phyloP scores from a whole-genome alignment of 2,888 invertebrate species.

The Euspilapteryx auroguttella region DNA sequence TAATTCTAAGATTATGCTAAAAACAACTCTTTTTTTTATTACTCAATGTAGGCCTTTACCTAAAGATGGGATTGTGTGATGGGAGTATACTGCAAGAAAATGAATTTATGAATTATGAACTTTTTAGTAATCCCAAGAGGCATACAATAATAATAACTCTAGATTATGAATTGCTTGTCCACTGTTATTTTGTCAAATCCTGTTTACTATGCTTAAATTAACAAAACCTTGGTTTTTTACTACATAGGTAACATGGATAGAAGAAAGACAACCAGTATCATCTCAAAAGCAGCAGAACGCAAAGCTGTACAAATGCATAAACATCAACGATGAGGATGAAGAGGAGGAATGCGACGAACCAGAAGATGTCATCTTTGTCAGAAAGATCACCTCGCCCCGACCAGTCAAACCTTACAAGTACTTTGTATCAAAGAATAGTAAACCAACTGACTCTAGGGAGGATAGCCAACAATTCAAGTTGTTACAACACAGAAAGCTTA shows the following conservation, averaged over 20 bases:
- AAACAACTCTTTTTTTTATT: too few species aligned
- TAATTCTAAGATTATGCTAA: too few species aligned
- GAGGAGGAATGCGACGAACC: conserved; percentile 18
- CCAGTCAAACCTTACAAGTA: conserved; percentile 26
- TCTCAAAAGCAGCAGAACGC: conserved; percentile 15
- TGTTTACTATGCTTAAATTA: too few species aligned
- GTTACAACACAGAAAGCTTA: conserved; percentile 16
- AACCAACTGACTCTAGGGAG: conserved; percentile 14
- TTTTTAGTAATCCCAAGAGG: too few species aligned
- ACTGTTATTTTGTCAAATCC: too few species aligned
- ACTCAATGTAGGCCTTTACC: too few species aligned
- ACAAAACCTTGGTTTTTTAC: too few species aligned
- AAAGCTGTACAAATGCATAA: conserved; percentile 24
- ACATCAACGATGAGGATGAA: conserved; percentile 25
- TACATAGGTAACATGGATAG: conserved; percentile 37
- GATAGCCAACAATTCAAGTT: conserved; percentile 25
- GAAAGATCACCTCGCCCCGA: conserved; percentile 26
- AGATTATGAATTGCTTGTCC: too few species aligned
- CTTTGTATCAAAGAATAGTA: conserved; percentile 17
- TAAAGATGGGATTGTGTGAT: too few species aligned
- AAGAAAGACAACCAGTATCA: conserved; percentile 21
- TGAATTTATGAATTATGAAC: too few species aligned
- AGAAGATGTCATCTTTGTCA: conserved; percentile 41
- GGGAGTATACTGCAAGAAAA: too few species aligned
- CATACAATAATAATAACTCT: too few species aligned